Evolutionary conservation across 1,140 invertebrate species (phyloP).

Genomic region (Listronotus bonariensis): DNA sequence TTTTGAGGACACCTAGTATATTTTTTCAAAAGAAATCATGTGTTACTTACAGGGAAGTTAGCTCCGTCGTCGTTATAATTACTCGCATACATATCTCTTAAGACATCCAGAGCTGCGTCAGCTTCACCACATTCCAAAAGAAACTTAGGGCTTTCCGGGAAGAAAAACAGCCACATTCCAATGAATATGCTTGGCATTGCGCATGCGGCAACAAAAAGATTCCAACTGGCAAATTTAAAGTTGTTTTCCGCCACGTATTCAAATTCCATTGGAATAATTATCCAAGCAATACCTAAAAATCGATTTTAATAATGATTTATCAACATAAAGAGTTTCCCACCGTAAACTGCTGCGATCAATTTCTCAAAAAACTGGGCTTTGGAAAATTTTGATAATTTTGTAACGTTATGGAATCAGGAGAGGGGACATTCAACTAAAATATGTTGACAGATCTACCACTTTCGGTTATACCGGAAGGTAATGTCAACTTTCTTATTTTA

Average conservation of each 20-base stretch:
- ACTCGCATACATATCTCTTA: slow-evolving; percentile 69
- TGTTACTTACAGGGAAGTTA: slow-evolving; percentile 66
- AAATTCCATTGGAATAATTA: slow-evolving; percentile 70
- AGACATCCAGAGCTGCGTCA: slow-evolving; percentile 70
- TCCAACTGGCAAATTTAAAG: slow-evolving; percentile 75
- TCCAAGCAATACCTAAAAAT: slow-evolving; percentile 70
- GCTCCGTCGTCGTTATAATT: slow-evolving; percentile 71
- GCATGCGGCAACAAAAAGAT: slow-evolving; percentile 73
- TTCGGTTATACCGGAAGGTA: too few relatives aligned
- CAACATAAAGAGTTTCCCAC: too few relatives aligned
- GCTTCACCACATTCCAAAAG: slow-evolving; percentile 76
- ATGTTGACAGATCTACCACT: too few relatives aligned
- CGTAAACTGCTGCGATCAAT: too few relatives aligned
- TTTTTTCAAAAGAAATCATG: too few relatives aligned
- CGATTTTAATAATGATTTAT: neutral
- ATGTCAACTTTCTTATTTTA: too few relatives aligned
- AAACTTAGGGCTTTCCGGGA: slow-evolving; percentile 87
- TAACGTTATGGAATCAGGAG: too few relatives aligned
- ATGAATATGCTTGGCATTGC: slow-evolving; percentile 67
- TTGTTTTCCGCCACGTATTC: slow-evolving; percentile 57
- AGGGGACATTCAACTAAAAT: too few relatives aligned
- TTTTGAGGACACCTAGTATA: too few relatives aligned
- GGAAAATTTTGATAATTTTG: too few relatives aligned
- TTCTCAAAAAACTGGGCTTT: too few relatives aligned
- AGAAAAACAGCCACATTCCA: slow-evolving; percentile 71